Evolutionary conservation across 2,113 vertebrate genomes (phyloP), one percentile per base, ranked within the genome.

Genomic region (Thomomys bottae): DNA sequence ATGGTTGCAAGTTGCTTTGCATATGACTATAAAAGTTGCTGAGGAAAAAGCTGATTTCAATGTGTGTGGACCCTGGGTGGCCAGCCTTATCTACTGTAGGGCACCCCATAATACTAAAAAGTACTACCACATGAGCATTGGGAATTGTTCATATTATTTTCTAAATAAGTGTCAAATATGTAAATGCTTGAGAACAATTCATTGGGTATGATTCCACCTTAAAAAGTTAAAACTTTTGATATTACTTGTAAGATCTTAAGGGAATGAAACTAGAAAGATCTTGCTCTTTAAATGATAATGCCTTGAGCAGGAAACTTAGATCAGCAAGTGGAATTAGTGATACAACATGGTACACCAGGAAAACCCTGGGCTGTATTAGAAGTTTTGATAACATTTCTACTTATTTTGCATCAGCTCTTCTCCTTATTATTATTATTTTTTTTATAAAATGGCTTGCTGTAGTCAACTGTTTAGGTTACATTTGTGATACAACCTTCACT

Each of bases 101-200:
- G 89, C 5, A 40, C 45, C 8, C 9, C n/a, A 85, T 6, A 84
- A 95, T 81, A 77, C 86, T 70, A 38, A 23, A 70, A 83, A 95
- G 70, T 68, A 23, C 4, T 64, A 18, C 6, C 12, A 6, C 18
- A 71, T 79, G n/a, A 85, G 87, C 93, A 85, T n/a, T 63, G 68
- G 26, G 18, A 6, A 32, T 77, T 34, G 49, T 68, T 84, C 12
- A 40, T 92, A 81, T 93, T 89, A 66, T 49, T 84, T 81, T 20
- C 73, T 40, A n/a, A n/a, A n/a, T 79, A 67, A 93, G 86, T 28
- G 40, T 11, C 23, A 59, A 64, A 83, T 88, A 64, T 77, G 6
- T 86, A 24, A 94, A 70, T 84, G 17, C 26, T 36, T 78, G 21
- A 95, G 36, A 72, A 87, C 10, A 88, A 87, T 63, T 91, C 85